Evolutionary conservation across 2,113 vertebrate species (phyloP).

Genomic region (Saguinus midas): DNA sequence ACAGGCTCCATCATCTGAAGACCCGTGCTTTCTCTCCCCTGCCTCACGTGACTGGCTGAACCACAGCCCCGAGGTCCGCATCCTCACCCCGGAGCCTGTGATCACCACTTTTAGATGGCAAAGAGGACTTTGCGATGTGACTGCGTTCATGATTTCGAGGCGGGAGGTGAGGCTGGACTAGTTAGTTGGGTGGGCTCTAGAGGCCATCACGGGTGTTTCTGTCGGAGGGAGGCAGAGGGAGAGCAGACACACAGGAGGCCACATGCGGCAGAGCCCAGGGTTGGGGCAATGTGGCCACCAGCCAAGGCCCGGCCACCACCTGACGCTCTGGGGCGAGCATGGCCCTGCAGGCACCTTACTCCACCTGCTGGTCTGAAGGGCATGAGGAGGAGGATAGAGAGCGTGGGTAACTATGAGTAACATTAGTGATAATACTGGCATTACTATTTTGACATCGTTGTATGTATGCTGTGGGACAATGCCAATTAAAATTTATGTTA

Average conservation of each 20-base stretch:
- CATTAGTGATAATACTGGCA: background rate
- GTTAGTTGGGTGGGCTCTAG: background rate
- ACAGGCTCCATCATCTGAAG: background rate
- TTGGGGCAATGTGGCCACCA: background rate
- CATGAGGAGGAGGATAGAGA: background rate
- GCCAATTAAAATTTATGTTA: background rate
- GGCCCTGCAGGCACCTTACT: background rate
- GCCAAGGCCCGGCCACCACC: background rate
- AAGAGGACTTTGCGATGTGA: background rate
- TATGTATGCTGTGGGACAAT: background rate
- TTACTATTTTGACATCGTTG: background rate
- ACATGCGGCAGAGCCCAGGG: rapidly evolving
- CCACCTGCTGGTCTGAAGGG: background rate
- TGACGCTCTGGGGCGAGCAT: background rate
- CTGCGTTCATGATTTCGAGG: background rate
- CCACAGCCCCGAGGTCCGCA: rapidly evolving
- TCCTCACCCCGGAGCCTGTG: background rate
- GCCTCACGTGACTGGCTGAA: background rate
- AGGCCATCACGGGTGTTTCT: background rate
- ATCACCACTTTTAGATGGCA: background rate
- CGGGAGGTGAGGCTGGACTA: background rate
- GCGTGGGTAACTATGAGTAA: background rate
- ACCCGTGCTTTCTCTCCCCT: background rate
- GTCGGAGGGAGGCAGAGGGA: background rate
- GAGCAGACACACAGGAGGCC: background rate